Base-by-base conservation (phyloP, 2,888 invertebrate genomes). In the Gonocerus acuteangulatus region DNA sequence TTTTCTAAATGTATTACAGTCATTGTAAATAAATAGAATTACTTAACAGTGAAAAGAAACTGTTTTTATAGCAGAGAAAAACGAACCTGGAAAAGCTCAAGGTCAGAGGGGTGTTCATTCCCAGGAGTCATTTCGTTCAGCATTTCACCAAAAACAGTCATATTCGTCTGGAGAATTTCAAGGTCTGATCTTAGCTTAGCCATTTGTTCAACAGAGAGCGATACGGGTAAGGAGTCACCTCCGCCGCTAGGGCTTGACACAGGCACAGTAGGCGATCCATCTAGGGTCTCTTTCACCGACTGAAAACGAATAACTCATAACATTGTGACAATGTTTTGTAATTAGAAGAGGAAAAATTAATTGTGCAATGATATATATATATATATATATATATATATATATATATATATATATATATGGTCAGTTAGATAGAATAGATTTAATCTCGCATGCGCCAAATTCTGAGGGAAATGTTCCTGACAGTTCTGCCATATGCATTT, bases 121-220 rank as follows among this genome's bases (percentile, higher is more conserved):
- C 88, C 84, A 11, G 92, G 88, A 32, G 86, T 87, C 68, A 96
- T 79, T 74, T 95, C 94, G 68, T 84, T 88, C 57, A 99, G 78
- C 93, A 99, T 95, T 76, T 99, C 97, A 58, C 88, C 86, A 76
- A 99, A 84, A 1, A 99, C 94, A 47, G 85, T 80, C 86, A 94
- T 90, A 74, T 95, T 96, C 68, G 89, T 87, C 70, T 91, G 89
- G 6, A 97, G 96, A 58, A 97, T 86, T 69, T 92, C 90, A 68
- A 99, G 77, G 76, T 99, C 97, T 1, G 88, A 86, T 68, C 89
- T 87, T 61, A 99, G 76, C 75, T 97, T 99, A 66, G 85, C 84
- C 65, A 87, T 78, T 74, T 96, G 95, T 65, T 94, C 94, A 36
- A 89, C 84, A 1, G 81, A 82, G 27, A 89, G 72, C 59, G 64